Conservation (phyloP, 2,888 invertebrate genomes). For the Sesia apiformis region DNA sequence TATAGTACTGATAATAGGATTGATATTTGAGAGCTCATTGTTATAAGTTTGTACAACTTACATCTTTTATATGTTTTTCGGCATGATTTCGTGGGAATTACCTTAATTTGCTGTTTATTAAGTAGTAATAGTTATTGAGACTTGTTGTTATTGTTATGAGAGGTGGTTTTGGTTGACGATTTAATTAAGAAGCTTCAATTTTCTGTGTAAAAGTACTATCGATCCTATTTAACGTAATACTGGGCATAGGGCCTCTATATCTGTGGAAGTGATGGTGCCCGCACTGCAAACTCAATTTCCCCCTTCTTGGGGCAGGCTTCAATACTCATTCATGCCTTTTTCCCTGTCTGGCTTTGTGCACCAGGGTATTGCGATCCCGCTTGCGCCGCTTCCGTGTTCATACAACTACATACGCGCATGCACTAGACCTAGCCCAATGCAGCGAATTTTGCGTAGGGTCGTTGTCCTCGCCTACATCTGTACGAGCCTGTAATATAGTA, state of each 20-base stretch:
- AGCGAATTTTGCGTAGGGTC: slow-evolving; percentile 76
- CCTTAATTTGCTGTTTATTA: too few species aligned
- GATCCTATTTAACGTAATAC: slow-evolving; percentile 43
- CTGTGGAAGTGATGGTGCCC: slow-evolving; percentile 56
- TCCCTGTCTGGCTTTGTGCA: slow-evolving; percentile 50
- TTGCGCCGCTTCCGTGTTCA: slow-evolving; percentile 59
- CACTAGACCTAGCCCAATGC: slow-evolving; percentile 75
- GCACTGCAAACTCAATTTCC: slow-evolving; percentile 70
- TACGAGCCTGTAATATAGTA: slow-evolving; percentile 15
- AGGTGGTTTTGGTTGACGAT: too few species aligned
- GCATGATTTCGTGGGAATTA: too few species aligned
- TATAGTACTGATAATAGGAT: too few species aligned
- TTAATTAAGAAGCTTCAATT: too few species aligned
- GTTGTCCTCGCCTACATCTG: slow-evolving; percentile 56
- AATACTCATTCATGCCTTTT: slow-evolving; percentile 71
- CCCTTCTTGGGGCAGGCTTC: slow-evolving; percentile 72
- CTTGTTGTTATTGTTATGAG: too few species aligned
- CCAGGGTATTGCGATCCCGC: slow-evolving; percentile 49
- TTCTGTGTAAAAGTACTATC: slow-evolving; percentile 27
- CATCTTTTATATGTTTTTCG: too few species aligned
- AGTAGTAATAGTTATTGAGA: too few species aligned
- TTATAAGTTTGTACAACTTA: too few species aligned
- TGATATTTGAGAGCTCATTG: too few species aligned
- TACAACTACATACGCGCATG: slow-evolving; percentile 63
- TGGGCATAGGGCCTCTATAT: slow-evolving; percentile 45